Base-by-base conservation (phyloP, 2,797 vertebrate genomes). In the Lepidocolaptes lacrymiger region DNA sequence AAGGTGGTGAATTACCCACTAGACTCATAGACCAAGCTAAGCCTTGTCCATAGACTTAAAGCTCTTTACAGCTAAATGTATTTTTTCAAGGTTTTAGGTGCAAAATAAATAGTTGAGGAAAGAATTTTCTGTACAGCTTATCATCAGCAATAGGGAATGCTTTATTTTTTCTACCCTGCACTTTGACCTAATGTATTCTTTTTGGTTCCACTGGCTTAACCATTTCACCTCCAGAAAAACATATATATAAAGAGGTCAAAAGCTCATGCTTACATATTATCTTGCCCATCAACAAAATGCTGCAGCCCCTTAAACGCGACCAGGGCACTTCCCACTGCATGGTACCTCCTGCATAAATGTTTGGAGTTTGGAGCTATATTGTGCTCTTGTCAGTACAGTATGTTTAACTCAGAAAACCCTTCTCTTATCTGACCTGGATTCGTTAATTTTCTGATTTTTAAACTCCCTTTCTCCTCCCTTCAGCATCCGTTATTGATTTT, bases 51-150 rank as follows among this genome's bases (percentile, higher is more conserved):
- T 87, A 1, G 2, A 74, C 85, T 78, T 86, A 58, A 88, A 95
- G 66, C 21, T 54, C 62, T 79, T 66, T 78, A 58, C 27, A 81
- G 24, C 20, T 78, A 68, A 39, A 81, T 81, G 55, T 58, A 76
- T 41, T 49, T 91, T 89, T 86, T 91, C 64, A 78, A 88, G 55
- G 34, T 62, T 90, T 90, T 58, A 75, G 44, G 48, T 81, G 36
- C 26, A 90, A 94, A 58, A 90, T 44, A 88, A 92, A 87, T 52
- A 85, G 93, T 43, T 46, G 26, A 80, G 58, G 61, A 87, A 93
- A 85, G 27, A 78, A 69, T 81, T 91, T 85, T 89, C 82, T 75
- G 37, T 69, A 48, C 58, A 72, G 58, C 23, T 91, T 94, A 88
- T 87, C 77, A 78, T 68, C 88, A 94, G 46, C 37, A 72, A 58